phyloP scores from a whole-genome alignment of 2,113 vertebrate species.

The Equus przewalskii region DNA sequence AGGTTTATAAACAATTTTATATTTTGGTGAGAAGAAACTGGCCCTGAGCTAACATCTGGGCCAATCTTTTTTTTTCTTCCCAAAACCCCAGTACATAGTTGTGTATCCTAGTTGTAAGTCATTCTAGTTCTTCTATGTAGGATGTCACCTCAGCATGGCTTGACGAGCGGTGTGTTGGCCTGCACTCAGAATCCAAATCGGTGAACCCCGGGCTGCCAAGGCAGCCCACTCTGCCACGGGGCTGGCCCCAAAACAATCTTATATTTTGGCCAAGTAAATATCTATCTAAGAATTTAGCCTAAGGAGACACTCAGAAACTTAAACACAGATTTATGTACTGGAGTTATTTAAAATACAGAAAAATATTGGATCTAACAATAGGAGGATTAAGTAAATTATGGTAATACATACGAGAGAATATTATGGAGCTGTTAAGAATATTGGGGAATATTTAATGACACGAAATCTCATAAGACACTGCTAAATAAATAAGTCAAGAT shows the following conservation, averaged over 20 bases:
- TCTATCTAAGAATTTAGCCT: not conserved
- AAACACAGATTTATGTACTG: not conserved
- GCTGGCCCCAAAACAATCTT: not conserved
- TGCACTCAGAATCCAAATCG: too few relatives aligned
- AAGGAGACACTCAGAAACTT: constrained; percentile 39
- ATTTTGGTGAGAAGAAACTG: not conserved
- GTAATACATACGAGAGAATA: not conserved
- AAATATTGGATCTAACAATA: constrained; percentile 11
- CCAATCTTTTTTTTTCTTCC: too few relatives aligned
- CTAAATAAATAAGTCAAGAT: constrained; percentile 10
- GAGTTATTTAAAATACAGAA: constrained; percentile 33
- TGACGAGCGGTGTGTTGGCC: too few relatives aligned
- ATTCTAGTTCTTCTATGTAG: too few relatives aligned
- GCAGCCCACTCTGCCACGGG: too few relatives aligned
- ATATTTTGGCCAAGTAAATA: not conserved
- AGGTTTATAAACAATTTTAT: not conserved
- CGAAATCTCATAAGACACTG: not conserved
- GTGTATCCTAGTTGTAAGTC: too few relatives aligned
- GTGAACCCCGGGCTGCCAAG: too few relatives aligned
- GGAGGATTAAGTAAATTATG: not conserved
- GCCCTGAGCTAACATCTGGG: too few relatives aligned
- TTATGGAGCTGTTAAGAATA: not conserved
- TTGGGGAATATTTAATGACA: constrained; percentile 33
- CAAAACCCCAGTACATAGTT: too few relatives aligned
- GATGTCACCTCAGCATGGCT: too few relatives aligned